Evolutionary conservation across 2,797 vertebrate species (phyloP).

Genomic region (Sebastes alutus): DNA sequence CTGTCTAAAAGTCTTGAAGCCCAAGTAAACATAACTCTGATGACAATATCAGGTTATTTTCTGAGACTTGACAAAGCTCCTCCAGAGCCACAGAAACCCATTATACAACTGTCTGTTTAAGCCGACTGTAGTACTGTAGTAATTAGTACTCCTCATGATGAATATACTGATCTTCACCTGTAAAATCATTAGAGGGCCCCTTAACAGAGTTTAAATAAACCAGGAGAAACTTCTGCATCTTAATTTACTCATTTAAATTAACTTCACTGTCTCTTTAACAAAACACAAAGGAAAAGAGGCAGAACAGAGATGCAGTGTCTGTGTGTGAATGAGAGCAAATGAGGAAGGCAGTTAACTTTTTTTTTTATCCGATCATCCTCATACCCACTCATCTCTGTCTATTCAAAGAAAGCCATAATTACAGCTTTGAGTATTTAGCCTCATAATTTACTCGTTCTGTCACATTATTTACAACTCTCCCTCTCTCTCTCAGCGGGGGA

Average conservation of each 20-base stretch:
- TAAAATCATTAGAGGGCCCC: not conserved
- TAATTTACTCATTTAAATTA: not conserved
- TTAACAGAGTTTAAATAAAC: conserved; percentile 9
- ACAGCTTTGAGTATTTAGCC: conserved; percentile 84
- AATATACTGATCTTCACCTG: not conserved
- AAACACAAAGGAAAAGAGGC: conserved; percentile 9
- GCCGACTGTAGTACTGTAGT: no score
- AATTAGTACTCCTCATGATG: not conserved
- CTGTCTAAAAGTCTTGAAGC: not conserved
- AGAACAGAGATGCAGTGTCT: conserved; percentile 1
- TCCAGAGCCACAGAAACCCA: not conserved
- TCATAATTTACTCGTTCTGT: conserved; percentile 78
- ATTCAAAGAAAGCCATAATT: conserved; percentile 84
- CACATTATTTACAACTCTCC: conserved; percentile 74
- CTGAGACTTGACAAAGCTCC: not conserved
- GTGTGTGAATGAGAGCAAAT: conserved; percentile 36
- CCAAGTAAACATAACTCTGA: not conserved
- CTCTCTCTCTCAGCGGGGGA: conserved; percentile 72
- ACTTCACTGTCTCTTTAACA: not conserved
- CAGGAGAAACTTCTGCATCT: not conserved
- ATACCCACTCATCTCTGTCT: conserved; percentile 75
- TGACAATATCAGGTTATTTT: not conserved
- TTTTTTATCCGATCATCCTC: conserved; percentile 67
- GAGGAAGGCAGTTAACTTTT: conserved; percentile 53
- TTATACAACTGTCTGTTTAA: no score